phyloP scores from a whole-genome alignment of 2,888 invertebrate genomes.

The Gymnocheta viridis region DNA sequence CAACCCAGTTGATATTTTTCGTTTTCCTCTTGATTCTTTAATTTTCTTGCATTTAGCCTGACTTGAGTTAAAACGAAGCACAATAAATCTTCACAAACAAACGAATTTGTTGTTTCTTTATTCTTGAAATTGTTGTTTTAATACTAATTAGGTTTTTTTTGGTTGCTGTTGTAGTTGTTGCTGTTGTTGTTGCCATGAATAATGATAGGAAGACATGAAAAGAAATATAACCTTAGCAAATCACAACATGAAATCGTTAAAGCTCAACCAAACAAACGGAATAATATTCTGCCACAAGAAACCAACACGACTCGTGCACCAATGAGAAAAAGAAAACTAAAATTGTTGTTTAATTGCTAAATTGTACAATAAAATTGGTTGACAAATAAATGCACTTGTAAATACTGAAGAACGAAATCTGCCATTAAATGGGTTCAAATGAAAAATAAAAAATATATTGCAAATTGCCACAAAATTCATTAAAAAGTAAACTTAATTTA shows the following conservation, averaged over 20 bases:
- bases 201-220: slow-evolving; percentile 52
- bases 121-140: slow-evolving; percentile 5
- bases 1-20: background rate
- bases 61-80: slow-evolving; percentile 15
- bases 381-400: slow-evolving; percentile 47
- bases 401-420: background rate
- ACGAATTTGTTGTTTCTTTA: slow-evolving; percentile 15
- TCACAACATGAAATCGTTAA: slow-evolving; percentile 53
- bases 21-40: background rate
- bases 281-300: background rate
- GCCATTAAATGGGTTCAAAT: background rate
- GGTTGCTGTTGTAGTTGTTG: background rate
- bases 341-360: slow-evolving; percentile 28
- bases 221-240: slow-evolving; percentile 52
- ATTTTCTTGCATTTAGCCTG: slow-evolving; percentile 31
- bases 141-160: slow-evolving; percentile 38
- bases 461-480: slow-evolving; percentile 25
- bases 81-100: slow-evolving; percentile 21
- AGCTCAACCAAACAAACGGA: slow-evolving; percentile 13
- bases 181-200: slow-evolving; percentile 4
- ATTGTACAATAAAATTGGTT: slow-evolving; percentile 14
- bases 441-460: slow-evolving; percentile 11
- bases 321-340: slow-evolving; percentile 1
- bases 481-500: slow-evolving; percentile 15
- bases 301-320: background rate